Evolutionary conservation across 1,140 invertebrate species (phyloP), one percentile per base, ranked within the genome.

Genomic region (Hypsibius dujardini): DNA sequence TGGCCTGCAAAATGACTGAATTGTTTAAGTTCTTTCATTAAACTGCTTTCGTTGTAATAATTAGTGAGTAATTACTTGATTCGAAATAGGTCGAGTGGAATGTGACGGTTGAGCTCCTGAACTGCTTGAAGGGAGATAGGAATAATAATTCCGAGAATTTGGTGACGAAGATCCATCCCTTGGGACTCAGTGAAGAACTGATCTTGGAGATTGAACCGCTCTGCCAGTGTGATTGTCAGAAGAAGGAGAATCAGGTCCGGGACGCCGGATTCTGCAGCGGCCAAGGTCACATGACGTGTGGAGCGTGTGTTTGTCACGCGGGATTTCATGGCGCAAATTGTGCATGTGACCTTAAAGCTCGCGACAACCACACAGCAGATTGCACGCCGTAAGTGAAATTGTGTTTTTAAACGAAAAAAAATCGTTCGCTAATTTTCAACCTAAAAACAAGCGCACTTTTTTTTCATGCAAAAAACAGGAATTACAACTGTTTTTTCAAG

Each of bases 11-110:
- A 28, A 28, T 28, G 28, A 28, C 28, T 28, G 28, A 28, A 28
- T 28, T 28, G 28, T 28, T 28, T 28, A 28, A 28, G 28, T 28
- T 28, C 28, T 28, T 28, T 28, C 28, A 28, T 28, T 28, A 28
- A 28, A 28, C 28, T 28, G 28, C 28, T 28, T 28, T 28, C 28
- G 28, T 28, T 28, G 28, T 28, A 28, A 28, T 28, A 28, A 28
- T 7, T 56, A 7, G 50, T 56, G 50, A n/a, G 7, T 56, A 12
- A 56, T 12, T 12, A 56, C n/a, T 56, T 56, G 50, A 42, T 67
- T 67, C 42, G 42, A 42, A 15, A 67, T 56, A 56, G 50, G 62
- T 67, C 12, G 62, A 12, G 62, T 67, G 62, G 62, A 67, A 67
- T 67, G 62, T 67, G 12, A 67, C 62, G 12, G 3, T 67, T 12